Percentiles rank a stretch among this genome's conserved stretches.
Evolutionary conservation across 2,888 invertebrate species (phyloP).

Genomic region (Zhuqinia jingwanae): DNA sequence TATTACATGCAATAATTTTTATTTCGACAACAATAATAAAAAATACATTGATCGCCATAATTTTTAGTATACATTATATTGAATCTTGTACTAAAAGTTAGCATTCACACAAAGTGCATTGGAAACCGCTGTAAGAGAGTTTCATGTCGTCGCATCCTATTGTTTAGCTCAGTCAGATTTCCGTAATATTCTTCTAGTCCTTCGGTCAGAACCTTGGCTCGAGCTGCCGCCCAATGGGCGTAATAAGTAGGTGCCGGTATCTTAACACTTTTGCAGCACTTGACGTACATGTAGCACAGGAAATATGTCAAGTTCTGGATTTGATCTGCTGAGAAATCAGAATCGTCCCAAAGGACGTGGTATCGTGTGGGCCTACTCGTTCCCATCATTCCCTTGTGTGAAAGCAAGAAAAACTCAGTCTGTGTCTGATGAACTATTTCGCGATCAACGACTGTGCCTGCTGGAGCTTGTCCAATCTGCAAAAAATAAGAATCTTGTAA

Average conservation of each 20-base stretch:
- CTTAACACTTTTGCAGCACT: conserved; percentile 86
- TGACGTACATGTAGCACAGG: conserved; percentile 91
- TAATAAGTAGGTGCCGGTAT: conserved; percentile 77
- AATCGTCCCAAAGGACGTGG: conserved; percentile 91
- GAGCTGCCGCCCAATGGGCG: conserved; percentile 72
- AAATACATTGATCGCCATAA: no score
- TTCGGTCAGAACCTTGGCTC: conserved; percentile 65
- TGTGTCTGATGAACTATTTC: conserved; percentile 82
- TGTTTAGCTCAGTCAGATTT: conserved; percentile 30
- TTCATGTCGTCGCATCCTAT: conserved; percentile 25
- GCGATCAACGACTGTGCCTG: conserved; percentile 83
- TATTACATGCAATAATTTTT: not conserved
- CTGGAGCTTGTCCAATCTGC: conserved; percentile 81
- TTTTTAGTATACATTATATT: no score
- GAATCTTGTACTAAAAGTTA: not conserved
- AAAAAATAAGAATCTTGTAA: not conserved
- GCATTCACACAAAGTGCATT: conserved; percentile 67
- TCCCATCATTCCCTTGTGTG: conserved; percentile 82
- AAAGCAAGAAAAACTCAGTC: conserved; percentile 83
- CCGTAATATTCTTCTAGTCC: conserved; percentile 54
- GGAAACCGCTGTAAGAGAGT: conserved; percentile 26
- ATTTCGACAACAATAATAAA: no score
- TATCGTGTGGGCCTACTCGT: conserved; percentile 82
- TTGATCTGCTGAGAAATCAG: conserved; percentile 86
- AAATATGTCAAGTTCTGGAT: conserved; percentile 90